These are phyloP conservation scores for Autographa pulchrina DNA, from an alignment of 2,888 invertebrate genomes.

Conservation along the genomic window DNA sequence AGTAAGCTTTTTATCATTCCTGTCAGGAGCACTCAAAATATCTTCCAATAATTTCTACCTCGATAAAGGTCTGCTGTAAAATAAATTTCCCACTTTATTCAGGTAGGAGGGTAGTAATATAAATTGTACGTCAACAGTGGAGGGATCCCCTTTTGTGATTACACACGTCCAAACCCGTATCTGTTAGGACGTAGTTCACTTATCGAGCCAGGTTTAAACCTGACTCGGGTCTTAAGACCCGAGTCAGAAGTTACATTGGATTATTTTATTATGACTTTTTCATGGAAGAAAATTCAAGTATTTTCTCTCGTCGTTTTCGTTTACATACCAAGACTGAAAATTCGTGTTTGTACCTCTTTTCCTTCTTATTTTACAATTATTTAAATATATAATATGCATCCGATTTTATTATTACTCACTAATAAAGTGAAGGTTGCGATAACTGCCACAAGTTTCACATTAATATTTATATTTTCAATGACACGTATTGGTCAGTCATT, in stretches of 20 bases:
- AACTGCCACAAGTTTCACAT: too few species aligned
- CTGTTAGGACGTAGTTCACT: conserved; percentile 33
- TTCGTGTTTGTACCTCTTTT: too few species aligned
- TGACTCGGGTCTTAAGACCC: too few species aligned
- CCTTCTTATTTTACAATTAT: too few species aligned
- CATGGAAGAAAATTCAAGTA: too few species aligned
- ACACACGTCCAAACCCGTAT: conserved; percentile 31
- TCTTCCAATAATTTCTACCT: conserved; percentile 33
- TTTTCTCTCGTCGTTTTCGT: too few species aligned
- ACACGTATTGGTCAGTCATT: too few species aligned
- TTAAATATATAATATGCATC: too few species aligned
- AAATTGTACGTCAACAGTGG: conserved; percentile 45
- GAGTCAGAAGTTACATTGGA: neutral
- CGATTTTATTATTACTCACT: too few species aligned
- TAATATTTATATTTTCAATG: too few species aligned
- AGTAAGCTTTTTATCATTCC: conserved; percentile 10
- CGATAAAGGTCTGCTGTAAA: conserved; percentile 34
- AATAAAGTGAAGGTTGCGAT: too few species aligned
- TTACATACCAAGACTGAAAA: too few species aligned
- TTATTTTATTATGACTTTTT: neutral
- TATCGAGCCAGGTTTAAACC: conserved; percentile 24
- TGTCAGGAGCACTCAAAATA: conserved; percentile 10
- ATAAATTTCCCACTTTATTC: conserved; percentile 47
- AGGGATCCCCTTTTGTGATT: conserved; percentile 45
- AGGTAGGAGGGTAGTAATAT: conserved; percentile 37